phyloP scores from a whole-genome alignment of 2,113 vertebrate species.

The Sialia sialis region DNA sequence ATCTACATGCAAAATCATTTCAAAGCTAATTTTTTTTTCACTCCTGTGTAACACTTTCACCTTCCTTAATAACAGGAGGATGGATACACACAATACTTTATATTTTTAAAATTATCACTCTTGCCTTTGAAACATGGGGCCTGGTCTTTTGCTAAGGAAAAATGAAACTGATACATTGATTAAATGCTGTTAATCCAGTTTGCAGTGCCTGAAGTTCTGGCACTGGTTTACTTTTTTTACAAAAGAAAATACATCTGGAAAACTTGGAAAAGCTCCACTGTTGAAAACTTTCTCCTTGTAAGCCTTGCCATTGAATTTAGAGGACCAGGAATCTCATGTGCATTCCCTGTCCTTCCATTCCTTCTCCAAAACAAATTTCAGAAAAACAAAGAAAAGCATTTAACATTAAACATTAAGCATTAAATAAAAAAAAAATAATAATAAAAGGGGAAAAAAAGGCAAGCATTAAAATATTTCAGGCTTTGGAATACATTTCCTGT shows the following conservation, averaged over 20 bases:
- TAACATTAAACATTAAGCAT: no score
- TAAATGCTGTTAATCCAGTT: neutral
- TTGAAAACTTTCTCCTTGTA: neutral
- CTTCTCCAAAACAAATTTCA: neutral
- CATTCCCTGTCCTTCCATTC: neutral
- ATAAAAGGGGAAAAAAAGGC: fast-evolving
- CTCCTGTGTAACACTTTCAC: neutral
- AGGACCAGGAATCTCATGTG: neutral
- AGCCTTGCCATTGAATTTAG: neutral
- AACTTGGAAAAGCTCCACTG: neutral
- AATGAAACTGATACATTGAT: neutral
- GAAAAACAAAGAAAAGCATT: neutral
- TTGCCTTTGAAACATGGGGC: neutral
- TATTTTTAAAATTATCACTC: constrained; percentile 12
- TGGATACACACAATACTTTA: neutral
- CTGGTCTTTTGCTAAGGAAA: neutral
- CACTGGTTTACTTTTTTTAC: neutral
- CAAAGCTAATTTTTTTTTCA: neutral
- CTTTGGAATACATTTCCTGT: neutral
- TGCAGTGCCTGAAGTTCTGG: neutral
- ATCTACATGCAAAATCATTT: neutral
- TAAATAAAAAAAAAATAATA: no score
- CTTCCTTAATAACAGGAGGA: neutral
- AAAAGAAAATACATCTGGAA: neutral
- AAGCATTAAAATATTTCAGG: neutral